phyloP scores from a whole-genome alignment of 2,888 invertebrate species.

The Drosophila fulvimacula region DNA sequence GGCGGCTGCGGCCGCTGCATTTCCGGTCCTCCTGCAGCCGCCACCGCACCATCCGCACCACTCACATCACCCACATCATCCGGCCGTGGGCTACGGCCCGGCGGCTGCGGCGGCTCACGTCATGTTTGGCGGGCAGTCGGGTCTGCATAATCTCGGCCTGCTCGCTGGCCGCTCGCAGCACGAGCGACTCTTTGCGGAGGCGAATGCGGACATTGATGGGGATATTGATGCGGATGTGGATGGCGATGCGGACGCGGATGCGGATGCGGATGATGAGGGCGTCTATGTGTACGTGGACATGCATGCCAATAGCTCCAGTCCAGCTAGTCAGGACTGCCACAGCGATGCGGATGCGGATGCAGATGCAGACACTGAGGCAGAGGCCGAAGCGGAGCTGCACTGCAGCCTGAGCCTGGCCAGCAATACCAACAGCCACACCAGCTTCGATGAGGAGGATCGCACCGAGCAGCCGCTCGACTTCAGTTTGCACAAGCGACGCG shows the following conservation, averaged over 20 bases:
- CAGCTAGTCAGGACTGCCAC: conserved; percentile 78
- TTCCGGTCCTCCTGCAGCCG: conserved; percentile 85
- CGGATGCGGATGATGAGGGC: conserved; percentile 73
- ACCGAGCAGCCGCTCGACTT: conserved; percentile 83
- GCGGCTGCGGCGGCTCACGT: conserved; percentile 55
- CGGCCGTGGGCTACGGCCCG: conserved; percentile 53
- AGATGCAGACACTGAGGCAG: conserved; percentile 50
- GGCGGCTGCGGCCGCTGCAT: conserved; percentile 87
- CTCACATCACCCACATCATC: conserved; percentile 42
- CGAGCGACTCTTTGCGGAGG: conserved; percentile 47
- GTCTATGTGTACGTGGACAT: conserved; percentile 75
- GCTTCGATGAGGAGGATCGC: conserved; percentile 55
- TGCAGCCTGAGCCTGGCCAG: conserved; percentile 62
- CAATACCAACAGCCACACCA: conserved; percentile 46
- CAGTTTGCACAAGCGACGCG: conserved; percentile 79
- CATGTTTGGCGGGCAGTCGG: conserved; percentile 67
- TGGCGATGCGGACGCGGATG: conserved; percentile 57
- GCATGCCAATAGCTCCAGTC: conserved; percentile 74
- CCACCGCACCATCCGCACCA: conserved; percentile 41
- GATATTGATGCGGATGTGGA: conserved; percentile 60
- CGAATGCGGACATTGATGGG: conserved; percentile 47
- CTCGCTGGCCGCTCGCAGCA: conserved; percentile 66
- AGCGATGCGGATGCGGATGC: conserved; percentile 66
- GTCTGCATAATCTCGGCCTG: conserved; percentile 60
- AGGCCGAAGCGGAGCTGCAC: conserved; percentile 53